Evolutionary conservation across 2,888 invertebrate genomes (phyloP).

Genomic region (Lasioglossum figueresi): DNA sequence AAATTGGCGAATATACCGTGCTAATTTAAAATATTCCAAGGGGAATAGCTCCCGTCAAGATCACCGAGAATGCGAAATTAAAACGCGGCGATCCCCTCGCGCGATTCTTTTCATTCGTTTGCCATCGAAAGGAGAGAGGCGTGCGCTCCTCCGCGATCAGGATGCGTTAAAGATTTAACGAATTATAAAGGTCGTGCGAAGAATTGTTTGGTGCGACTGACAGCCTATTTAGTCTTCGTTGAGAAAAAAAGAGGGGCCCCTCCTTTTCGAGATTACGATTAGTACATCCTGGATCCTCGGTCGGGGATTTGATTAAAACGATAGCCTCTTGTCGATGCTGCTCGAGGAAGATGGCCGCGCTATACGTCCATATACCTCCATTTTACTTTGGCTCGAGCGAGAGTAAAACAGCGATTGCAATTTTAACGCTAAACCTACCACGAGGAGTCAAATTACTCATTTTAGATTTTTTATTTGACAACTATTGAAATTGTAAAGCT

Average conservation of each 20-base stretch:
- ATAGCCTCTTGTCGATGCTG: conserved; percentile 21
- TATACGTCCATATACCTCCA: background rate
- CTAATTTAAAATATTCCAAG: conserved; percentile 28
- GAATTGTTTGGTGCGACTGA: conserved; percentile 74
- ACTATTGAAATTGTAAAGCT: too few species aligned
- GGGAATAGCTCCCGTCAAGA: background rate
- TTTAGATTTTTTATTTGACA: too few species aligned
- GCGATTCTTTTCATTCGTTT: conserved; percentile 62
- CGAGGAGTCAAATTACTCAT: too few species aligned
- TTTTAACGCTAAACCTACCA: background rate
- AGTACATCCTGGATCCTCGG: conserved; percentile 33
- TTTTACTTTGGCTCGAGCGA: background rate
- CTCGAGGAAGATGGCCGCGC: conserved; percentile 13
- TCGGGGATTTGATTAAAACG: conserved; percentile 44
- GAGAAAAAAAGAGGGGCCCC: conserved; percentile 33
- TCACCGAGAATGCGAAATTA: conserved; percentile 44
- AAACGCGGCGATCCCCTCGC: conserved; percentile 26
- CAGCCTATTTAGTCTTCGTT: conserved; percentile 73
- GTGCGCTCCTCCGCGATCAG: conserved; percentile 27
- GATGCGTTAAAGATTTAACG: conserved; percentile 67
- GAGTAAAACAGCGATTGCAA: background rate
- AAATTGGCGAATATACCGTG: background rate
- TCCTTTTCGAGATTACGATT: conserved; percentile 19
- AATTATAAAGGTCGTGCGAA: conserved; percentile 75
- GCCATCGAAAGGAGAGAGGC: conserved; percentile 49